Base-by-base conservation (phyloP, 2,888 invertebrate genomes). In the Sphaerophoria taeniata region DNA sequence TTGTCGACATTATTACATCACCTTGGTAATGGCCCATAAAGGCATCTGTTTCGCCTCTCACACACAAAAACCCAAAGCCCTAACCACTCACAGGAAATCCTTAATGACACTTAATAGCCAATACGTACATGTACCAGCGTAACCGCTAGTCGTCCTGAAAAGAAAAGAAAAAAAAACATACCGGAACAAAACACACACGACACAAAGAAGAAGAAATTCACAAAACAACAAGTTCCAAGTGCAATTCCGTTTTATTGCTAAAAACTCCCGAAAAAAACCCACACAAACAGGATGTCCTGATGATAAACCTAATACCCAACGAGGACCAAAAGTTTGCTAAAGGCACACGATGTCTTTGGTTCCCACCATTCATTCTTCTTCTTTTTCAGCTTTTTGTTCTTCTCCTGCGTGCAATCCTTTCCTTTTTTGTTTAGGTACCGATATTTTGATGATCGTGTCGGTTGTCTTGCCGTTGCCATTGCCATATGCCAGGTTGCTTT, bases 171-270 rank as follows among this genome's bases (percentile, higher is more conserved):
- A 65, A 24, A n/a, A 3, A 63, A 14, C 33, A 36, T 51, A 36
- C 67, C 51, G 24, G 24, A 58, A 73, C 67, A 69, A 73, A 74
- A 73, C 45, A 9, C 53, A 9, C 53, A 69, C 67, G 69, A 65
- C 33, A 75, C 45, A 63, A 65, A 55, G 49, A 65, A 55, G 49
- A 14, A 43, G 34, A 43, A 34, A 77, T n/a, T 49, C 11, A 7
- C 58, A 51, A 63, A 16, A 65, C 36, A 51, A 65, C 49, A 55
- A 36, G 16, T 12, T 33, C 36, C 14, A 49, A 65, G 72, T 71
- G 76, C 60, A 74, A 71, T 79, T 79, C 71, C 55, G 24, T 78
- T 83, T 74, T 65, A 71, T 65, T 74, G 83, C 78, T 51, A 65
- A 77, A 82, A 73, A 69, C 69, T 77, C 58, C 51, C 39, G 39